These are phyloP conservation scores for Pterostichus niger DNA, from an alignment of 2,888 invertebrate species.

Conservation along the genomic window DNA sequence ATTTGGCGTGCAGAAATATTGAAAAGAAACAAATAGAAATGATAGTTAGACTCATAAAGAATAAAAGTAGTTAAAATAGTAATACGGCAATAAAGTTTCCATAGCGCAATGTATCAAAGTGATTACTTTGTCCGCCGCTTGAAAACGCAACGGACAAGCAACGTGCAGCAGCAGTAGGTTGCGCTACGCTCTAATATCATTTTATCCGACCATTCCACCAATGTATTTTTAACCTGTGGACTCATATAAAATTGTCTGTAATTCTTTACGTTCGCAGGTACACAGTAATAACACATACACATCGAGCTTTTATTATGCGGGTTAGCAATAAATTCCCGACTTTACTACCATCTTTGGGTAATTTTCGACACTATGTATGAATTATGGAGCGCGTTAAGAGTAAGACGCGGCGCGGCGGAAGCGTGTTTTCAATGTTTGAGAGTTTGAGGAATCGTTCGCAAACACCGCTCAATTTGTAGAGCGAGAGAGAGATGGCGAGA, in stretches of 20 bases:
- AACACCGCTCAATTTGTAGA: too few species aligned
- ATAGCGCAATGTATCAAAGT: conserved; percentile 38
- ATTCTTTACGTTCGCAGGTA: conserved; percentile 58
- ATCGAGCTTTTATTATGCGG: conserved; percentile 53
- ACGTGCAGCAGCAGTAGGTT: too few species aligned
- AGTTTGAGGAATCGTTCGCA: too few species aligned
- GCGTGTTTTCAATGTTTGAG: too few species aligned
- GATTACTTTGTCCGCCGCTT: conserved; percentile 26
- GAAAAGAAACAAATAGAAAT: conserved; percentile 11
- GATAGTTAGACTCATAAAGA: conserved; percentile 35
- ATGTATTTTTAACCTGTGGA: conserved; percentile 51
- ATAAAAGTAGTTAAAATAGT: conserved; percentile 29
- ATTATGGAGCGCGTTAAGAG: conserved; percentile 62
- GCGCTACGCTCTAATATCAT: conserved; percentile 32
- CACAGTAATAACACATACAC: conserved; percentile 56
- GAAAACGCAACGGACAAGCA: background rate
- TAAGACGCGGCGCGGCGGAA: background rate
- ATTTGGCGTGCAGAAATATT: background rate
- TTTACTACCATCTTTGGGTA: conserved; percentile 66
- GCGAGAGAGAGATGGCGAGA: too few species aligned
- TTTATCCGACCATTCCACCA: background rate
- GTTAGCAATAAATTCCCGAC: conserved; percentile 59
- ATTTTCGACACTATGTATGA: conserved; percentile 67
- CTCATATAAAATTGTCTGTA: conserved; percentile 47
- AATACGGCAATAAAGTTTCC: conserved; percentile 11